A percentile compares a stretch with the other conserved stretches of the same genome.
phyloP scores from a whole-genome alignment of 2,113 vertebrate genomes.

The Tenrec ecaudatus region DNA sequence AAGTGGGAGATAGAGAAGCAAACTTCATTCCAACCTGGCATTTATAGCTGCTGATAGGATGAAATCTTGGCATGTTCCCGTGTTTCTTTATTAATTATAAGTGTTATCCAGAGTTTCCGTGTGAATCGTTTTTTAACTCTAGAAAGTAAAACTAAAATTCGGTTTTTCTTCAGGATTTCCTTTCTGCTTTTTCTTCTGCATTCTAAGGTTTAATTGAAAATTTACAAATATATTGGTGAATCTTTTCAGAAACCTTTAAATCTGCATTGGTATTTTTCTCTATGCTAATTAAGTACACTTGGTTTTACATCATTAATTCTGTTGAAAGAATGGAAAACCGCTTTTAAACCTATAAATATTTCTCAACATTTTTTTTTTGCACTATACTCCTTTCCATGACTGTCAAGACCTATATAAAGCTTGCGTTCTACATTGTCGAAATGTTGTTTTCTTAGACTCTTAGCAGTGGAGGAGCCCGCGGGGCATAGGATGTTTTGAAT shows the following conservation, averaged over 20 bases:
- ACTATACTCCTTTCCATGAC: slow-evolving; percentile 54
- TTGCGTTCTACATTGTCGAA: slow-evolving; percentile 61
- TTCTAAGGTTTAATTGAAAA: slow-evolving; percentile 75
- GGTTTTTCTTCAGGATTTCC: slow-evolving; percentile 74
- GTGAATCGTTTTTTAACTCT: slow-evolving; percentile 77
- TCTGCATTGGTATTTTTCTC: slow-evolving; percentile 49
- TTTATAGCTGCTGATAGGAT: slow-evolving; percentile 75
- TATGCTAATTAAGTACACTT: slow-evolving; percentile 50
- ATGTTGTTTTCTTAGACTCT: background rate
- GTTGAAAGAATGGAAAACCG: background rate
- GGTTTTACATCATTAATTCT: slow-evolving; percentile 20
- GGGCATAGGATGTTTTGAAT: too few species aligned
- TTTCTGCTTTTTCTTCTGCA: slow-evolving; percentile 78
- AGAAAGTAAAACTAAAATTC: slow-evolving; percentile 80
- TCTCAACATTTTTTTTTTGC: slow-evolving; percentile 26
- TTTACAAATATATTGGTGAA: slow-evolving; percentile 70
- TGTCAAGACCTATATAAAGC: slow-evolving; percentile 52
- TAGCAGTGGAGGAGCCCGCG: background rate
- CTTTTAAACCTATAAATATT: slow-evolving; percentile 58
- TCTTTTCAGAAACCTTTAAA: slow-evolving; percentile 65
- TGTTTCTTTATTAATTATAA: slow-evolving; percentile 77
- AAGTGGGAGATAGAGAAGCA: slow-evolving; percentile 63
- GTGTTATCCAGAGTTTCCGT: slow-evolving; percentile 74
- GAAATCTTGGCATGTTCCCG: slow-evolving; percentile 81
- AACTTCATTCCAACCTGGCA: slow-evolving; percentile 62